A percentile compares a stretch with the other conserved stretches of the same genome.
Evolutionary conservation across 2,797 vertebrate species (phyloP).

Genomic region (Betta splendens): DNA sequence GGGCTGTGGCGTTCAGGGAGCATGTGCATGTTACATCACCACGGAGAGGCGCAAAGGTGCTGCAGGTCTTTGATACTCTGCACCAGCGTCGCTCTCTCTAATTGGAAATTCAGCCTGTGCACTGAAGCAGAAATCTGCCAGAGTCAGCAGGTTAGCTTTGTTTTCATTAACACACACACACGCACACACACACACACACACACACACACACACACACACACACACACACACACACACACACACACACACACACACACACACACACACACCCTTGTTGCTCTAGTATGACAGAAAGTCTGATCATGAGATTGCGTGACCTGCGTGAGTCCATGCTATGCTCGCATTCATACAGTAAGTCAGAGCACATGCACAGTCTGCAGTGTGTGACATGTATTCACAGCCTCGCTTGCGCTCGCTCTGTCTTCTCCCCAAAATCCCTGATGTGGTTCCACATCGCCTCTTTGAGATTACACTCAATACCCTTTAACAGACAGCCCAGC

Average conservation of each 20-base stretch:
- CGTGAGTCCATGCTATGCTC: neutral
- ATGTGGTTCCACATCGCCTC: neutral
- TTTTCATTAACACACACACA: slow-evolving; percentile 71
- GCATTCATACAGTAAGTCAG: no score
- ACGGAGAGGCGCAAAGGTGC: slow-evolving; percentile 46
- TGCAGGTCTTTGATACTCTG: slow-evolving; percentile 60
- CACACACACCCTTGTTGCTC: slow-evolving; percentile 41
- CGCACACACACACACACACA: slow-evolving; percentile 37
- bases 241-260: slow-evolving; percentile 48
- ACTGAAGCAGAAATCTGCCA: slow-evolving; percentile 74
- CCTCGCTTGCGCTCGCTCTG: slow-evolving; percentile 23
- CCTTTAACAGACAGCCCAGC: slow-evolving; percentile 43
- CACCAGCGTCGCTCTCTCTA: slow-evolving; percentile 57
- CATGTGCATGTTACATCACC: slow-evolving; percentile 36
- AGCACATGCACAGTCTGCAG: no score
- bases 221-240: slow-evolving; percentile 45
- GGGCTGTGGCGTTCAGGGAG: slow-evolving; percentile 5
- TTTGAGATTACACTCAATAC: slow-evolving; percentile 59
- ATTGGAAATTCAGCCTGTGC: slow-evolving; percentile 81
- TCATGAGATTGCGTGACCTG: slow-evolving; percentile 48
- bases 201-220: slow-evolving; percentile 35
- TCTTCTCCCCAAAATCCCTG: slow-evolving; percentile 8
- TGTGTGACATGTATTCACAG: slow-evolving; percentile 31
- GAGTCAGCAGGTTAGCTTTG: slow-evolving; percentile 77
- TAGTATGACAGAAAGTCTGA: slow-evolving; percentile 45